Evolutionary conservation across 1,140 invertebrate species (phyloP).

Genomic region (Coptotermes formosanus): DNA sequence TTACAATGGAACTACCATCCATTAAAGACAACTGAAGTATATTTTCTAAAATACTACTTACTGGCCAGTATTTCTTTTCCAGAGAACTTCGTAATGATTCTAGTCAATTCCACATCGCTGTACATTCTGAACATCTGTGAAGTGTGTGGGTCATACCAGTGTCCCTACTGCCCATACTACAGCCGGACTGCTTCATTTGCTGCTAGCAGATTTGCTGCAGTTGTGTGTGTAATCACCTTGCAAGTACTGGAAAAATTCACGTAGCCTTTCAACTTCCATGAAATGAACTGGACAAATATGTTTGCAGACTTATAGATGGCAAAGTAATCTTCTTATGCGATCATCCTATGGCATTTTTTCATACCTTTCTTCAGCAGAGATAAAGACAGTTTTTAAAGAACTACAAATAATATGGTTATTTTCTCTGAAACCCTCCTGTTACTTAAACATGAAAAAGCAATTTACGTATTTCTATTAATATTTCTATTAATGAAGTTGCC

Average conservation of each 20-base stretch:
- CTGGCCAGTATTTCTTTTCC: conserved; percentile 39
- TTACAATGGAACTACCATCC: too few relatives aligned
- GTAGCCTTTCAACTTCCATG: not conserved
- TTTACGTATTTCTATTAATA: too few relatives aligned
- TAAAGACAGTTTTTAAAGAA: too few relatives aligned
- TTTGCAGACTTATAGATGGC: not conserved
- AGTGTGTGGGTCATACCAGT: conserved; percentile 65
- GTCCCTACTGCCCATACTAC: conserved; percentile 61
- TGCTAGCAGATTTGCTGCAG: not conserved
- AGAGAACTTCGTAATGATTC: conserved; percentile 58
- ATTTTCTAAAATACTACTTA: not conserved
- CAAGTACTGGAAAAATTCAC: too few relatives aligned
- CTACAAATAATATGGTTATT: too few relatives aligned
- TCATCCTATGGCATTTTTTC: too few relatives aligned
- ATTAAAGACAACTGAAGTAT: too few relatives aligned
- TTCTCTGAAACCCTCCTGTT: too few relatives aligned
- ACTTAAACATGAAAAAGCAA: too few relatives aligned
- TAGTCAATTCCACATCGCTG: conserved; percentile 57
- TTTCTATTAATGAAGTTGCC: too few relatives aligned
- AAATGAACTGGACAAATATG: not conserved
- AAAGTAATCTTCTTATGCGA: not conserved
- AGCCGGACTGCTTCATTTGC: conserved; percentile 37
- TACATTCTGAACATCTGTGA: conserved; percentile 61
- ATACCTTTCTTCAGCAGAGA: too few relatives aligned
- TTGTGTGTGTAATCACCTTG: not conserved